phyloP scores from a whole-genome alignment of 2,888 invertebrate genomes.

The Aproaerema taeniolella region DNA sequence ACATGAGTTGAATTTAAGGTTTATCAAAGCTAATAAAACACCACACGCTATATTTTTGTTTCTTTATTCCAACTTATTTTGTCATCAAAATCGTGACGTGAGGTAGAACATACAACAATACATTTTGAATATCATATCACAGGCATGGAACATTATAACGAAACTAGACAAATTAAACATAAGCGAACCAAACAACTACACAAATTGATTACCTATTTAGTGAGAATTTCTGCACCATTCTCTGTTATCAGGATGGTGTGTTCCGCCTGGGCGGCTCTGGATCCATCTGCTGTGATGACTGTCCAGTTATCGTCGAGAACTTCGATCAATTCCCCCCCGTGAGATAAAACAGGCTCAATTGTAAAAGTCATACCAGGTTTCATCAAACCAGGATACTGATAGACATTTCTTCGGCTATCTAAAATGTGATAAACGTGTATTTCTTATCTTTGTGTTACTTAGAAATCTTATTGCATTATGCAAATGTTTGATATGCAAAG shows the following conservation, averaged over 20 bases:
- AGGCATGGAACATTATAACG: neutral
- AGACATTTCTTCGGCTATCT: neutral
- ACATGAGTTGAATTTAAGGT: conserved; percentile 60
- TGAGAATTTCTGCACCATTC: conserved; percentile 87
- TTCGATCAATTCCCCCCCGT: conserved; percentile 82
- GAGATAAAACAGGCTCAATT: conserved; percentile 92
- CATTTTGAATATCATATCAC: too few species aligned
- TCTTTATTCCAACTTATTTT: too few species aligned
- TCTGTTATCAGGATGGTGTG: conserved; percentile 93
- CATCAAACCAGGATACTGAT: conserved; percentile 84
- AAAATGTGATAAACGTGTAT: too few species aligned
- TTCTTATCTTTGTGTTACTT: too few species aligned
- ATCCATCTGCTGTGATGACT: conserved; percentile 87
- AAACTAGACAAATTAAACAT: neutral
- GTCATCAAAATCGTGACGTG: too few species aligned
- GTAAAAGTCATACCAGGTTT: conserved; percentile 95
- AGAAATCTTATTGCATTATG: too few species aligned
- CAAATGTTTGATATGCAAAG: too few species aligned
- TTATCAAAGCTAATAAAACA: conserved; percentile 60
- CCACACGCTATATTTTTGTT: conserved; percentile 45
- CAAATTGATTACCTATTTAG: conserved; percentile 41
- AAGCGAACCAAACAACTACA: neutral
- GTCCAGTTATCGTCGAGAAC: conserved; percentile 96
- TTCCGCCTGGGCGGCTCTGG: conserved; percentile 93
- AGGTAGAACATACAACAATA: too few species aligned